A percentile compares a stretch with the other conserved stretches of the same genome.
Conservation (phyloP, 2,113 vertebrate species). For the Psophia crepitans region DNA sequence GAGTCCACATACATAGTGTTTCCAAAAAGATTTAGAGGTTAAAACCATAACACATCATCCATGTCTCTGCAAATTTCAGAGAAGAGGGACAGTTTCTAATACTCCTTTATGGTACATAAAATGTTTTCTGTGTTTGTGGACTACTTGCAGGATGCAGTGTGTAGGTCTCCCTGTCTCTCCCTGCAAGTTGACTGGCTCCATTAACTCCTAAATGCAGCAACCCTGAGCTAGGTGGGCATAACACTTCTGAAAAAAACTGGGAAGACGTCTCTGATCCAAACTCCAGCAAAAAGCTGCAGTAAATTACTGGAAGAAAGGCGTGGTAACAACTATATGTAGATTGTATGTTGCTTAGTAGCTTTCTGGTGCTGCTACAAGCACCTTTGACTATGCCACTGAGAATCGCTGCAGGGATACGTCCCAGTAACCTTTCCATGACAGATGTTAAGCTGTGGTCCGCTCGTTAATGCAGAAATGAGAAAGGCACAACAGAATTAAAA, state of each 20-base stretch:
- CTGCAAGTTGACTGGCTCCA: background rate
- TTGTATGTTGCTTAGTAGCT: background rate
- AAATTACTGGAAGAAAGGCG: background rate
- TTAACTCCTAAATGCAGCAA: background rate
- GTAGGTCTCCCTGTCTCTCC: background rate
- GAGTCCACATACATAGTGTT: background rate
- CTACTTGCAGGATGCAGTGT: background rate
- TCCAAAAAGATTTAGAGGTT: background rate
- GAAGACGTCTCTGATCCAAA: background rate
- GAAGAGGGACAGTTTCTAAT: background rate
- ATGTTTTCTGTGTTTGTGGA: background rate
- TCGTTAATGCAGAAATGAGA: background rate
- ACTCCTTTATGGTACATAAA: background rate
- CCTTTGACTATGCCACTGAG: background rate
- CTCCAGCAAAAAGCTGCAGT: background rate
- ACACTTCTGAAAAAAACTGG: background rate
- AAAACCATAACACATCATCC: background rate
- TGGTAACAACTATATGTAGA: background rate
- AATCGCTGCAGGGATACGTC: background rate
- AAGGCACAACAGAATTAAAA: background rate
- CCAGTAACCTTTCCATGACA: accelerated
- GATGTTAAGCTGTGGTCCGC: background rate
- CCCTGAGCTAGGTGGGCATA: background rate
- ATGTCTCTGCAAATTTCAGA: background rate
- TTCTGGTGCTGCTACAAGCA: background rate